phyloP scores from a whole-genome alignment of 2,113 vertebrate genomes.

The Saguinus imperator region DNA sequence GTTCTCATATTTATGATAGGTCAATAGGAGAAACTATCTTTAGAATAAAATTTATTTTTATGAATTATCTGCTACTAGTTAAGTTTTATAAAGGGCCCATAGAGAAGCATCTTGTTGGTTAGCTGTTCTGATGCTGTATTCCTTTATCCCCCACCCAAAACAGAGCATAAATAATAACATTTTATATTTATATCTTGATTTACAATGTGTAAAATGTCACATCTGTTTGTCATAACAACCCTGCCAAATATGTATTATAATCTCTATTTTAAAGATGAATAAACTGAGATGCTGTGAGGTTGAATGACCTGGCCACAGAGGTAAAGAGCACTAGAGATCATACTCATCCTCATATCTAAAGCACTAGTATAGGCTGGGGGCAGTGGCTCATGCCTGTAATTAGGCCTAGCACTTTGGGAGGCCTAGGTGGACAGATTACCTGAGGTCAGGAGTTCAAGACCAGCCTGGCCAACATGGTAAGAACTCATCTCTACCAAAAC shows the following conservation, averaged over 20 bases:
- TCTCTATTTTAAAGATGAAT: neutral
- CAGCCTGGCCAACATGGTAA: too few relatives aligned
- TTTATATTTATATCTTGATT: neutral
- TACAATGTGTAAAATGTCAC: neutral
- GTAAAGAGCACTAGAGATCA: neutral
- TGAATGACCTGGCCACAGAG: neutral
- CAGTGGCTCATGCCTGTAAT: too few relatives aligned
- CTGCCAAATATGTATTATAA: neutral
- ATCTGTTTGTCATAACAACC: neutral
- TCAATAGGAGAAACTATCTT: neutral
- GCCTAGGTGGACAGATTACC: too few relatives aligned
- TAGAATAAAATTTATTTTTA: constrained; percentile 8
- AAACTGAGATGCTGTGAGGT: neutral
- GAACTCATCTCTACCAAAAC: too few relatives aligned
- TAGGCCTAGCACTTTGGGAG: too few relatives aligned
- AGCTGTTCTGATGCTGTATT: neutral
- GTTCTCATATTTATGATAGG: neutral
- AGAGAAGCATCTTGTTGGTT: neutral
- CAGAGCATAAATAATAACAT: neutral
- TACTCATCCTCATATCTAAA: neutral
- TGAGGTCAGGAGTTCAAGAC: too few relatives aligned
- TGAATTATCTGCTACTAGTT: neutral
- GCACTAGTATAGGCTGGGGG: neutral
- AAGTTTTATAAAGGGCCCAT: neutral
- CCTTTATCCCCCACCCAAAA: neutral